These are phyloP conservation scores for Poecile montanus DNA, from an alignment of 2,797 vertebrate genomes.

Conservation along the genomic window DNA sequence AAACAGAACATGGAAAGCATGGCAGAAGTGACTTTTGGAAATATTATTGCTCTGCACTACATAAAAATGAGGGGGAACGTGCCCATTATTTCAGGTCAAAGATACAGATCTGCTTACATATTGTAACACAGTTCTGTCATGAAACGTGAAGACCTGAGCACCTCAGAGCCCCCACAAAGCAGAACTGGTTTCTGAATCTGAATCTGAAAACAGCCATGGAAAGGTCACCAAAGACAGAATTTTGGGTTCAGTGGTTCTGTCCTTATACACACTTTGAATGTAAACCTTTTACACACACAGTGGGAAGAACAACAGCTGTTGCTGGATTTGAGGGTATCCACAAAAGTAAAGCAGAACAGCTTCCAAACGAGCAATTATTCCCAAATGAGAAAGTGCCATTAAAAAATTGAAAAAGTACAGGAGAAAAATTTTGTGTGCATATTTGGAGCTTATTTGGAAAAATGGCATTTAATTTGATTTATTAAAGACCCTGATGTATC, in stretches of 20 bases:
- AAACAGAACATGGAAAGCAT: background rate
- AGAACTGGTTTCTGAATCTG: background rate
- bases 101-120: background rate
- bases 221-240: background rate
- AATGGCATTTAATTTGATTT: background rate
- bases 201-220: background rate
- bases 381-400: background rate
- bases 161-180: background rate
- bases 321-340: background rate
- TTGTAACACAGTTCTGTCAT: background rate
- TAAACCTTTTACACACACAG: background rate
- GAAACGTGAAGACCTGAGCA: background rate
- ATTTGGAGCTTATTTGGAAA: background rate
- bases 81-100: background rate
- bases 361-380: background rate
- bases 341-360: background rate
- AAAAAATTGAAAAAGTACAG: background rate
- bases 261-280: background rate
- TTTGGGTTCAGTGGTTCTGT: background rate
- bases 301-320: background rate
- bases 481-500: background rate
- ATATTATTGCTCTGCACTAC: background rate
- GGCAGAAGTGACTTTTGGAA: background rate
- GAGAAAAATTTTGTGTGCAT: background rate
- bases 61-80: background rate